Percentiles rank a stretch among this genome's conserved stretches.
These are phyloP conservation scores for Sebastes cheni DNA, from an alignment of 2,797 vertebrate genomes.

Conservation along the genomic window DNA sequence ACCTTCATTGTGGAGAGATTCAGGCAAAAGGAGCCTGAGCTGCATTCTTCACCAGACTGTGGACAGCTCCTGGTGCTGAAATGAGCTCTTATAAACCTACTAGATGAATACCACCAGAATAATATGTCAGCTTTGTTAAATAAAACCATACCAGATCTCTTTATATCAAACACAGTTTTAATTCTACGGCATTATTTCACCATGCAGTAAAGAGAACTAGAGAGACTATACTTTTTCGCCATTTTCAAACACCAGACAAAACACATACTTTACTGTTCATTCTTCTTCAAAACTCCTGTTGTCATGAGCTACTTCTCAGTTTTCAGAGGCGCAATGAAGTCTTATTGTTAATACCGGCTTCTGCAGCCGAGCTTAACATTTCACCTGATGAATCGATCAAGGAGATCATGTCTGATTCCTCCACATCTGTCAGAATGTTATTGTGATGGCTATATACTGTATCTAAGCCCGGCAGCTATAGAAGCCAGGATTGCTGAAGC, in stretches of 20 bases:
- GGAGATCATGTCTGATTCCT: slow-evolving; percentile 29
- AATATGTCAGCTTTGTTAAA: neutral
- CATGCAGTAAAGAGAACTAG: neutral
- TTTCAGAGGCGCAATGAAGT: neutral
- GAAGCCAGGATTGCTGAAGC: neutral
- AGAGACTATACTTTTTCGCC: neutral
- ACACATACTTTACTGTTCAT: neutral
- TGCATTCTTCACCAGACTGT: neutral
- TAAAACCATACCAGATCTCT: neutral
- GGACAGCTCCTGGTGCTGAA: slow-evolving; percentile 10
- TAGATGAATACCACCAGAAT: neutral
- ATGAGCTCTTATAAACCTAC: neutral
- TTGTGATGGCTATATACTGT: neutral
- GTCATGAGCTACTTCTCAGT: neutral
- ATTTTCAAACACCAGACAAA: neutral
- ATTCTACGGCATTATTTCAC: neutral
- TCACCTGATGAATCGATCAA: slow-evolving; percentile 2
- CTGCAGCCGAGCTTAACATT: neutral
- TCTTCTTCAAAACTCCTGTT: neutral
- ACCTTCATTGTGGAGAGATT: neutral
- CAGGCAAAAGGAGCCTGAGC: slow-evolving; percentile 6
- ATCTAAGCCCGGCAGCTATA: neutral
- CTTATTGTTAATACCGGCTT: slow-evolving; percentile 4
- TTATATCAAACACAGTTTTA: neutral
- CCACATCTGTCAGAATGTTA: neutral